Percentiles rank a stretch among this genome's conserved stretches.
These are phyloP conservation scores for Volucella bombylans DNA, from an alignment of 2,888 invertebrate genomes.

Conservation along the genomic window DNA sequence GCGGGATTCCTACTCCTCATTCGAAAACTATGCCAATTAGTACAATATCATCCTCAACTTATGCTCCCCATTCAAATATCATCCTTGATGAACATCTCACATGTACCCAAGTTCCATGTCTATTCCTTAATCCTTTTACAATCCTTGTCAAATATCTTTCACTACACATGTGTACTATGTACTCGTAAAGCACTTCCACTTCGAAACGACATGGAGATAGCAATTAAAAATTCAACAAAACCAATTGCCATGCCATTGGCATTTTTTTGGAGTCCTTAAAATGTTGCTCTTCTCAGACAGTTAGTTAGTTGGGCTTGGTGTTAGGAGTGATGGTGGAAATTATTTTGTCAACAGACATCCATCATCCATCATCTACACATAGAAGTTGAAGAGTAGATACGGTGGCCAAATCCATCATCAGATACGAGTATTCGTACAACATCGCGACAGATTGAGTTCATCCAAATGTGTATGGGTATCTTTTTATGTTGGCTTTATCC, in stretches of 20 bases:
- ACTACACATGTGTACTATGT: conserved; percentile 11
- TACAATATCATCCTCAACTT: not conserved
- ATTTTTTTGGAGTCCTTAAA: conserved; percentile 18
- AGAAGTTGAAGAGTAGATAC: not conserved
- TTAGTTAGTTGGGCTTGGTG: not conserved
- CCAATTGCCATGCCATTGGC: conserved; percentile 4
- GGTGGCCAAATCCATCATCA: conserved; percentile 24
- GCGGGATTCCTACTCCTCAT: not conserved
- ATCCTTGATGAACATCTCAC: not conserved
- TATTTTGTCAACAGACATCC: conserved; percentile 32
- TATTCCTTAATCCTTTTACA: not conserved
- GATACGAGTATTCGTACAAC: conserved; percentile 23
- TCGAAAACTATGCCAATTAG: conserved; percentile 14
- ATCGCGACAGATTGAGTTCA: conserved; percentile 61
- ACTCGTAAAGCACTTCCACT: not conserved
- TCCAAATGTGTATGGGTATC: conserved; percentile 22
- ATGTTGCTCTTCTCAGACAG: not conserved
- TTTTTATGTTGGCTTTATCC: not conserved
- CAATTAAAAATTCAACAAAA: conserved; percentile 58
- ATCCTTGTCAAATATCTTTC: conserved; percentile 17
- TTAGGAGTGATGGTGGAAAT: not conserved
- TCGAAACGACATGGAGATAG: not conserved
- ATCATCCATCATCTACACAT: conserved; percentile 14
- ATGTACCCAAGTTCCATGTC: not conserved
- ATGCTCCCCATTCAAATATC: not conserved